A percentile compares a stretch with the other conserved stretches of the same genome.
phyloP scores from a whole-genome alignment of 2,888 invertebrate genomes.

The Pollenia labialis region DNA sequence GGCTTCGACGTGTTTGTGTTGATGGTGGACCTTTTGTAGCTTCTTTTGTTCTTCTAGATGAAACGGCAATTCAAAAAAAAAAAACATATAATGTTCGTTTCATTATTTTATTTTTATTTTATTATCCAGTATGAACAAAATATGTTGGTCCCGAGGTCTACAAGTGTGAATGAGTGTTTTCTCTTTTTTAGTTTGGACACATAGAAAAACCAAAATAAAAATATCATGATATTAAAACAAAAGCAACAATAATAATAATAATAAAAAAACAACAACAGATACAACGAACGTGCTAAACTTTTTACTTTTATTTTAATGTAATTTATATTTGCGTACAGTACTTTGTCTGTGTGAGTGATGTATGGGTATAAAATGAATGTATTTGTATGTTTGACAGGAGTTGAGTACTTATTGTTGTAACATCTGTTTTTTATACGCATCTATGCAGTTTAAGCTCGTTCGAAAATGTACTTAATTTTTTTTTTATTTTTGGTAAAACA shows the following conservation, averaged over 20 bases:
- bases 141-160: neutral
- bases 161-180: neutral
- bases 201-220: neutral
- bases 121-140: neutral
- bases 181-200: neutral
- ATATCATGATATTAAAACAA: slow-evolving; percentile 17
- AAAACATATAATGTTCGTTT: neutral
- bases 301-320: slow-evolving; percentile 51
- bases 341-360: neutral
- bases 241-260: slow-evolving; percentile 3
- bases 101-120: slow-evolving; percentile 8
- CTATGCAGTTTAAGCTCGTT: too few relatives aligned
- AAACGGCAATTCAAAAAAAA: slow-evolving; percentile 31
- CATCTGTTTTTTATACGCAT: too few relatives aligned
- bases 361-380: slow-evolving; percentile 43
- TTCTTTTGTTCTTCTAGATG: slow-evolving; percentile 26
- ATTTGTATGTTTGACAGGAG: neutral
- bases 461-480: too few relatives aligned
- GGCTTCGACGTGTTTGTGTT: slow-evolving; percentile 58
- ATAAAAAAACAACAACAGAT: slow-evolving; percentile 23
- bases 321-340: slow-evolving; percentile 29
- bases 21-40: neutral
- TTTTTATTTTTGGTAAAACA: too few relatives aligned
- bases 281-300: slow-evolving; percentile 22
- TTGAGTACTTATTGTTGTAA: too few relatives aligned